Percentiles rank a stretch among this genome's conserved stretches.
phyloP scores from a whole-genome alignment of 2,797 vertebrate species.

The Labroides dimidiatus region DNA sequence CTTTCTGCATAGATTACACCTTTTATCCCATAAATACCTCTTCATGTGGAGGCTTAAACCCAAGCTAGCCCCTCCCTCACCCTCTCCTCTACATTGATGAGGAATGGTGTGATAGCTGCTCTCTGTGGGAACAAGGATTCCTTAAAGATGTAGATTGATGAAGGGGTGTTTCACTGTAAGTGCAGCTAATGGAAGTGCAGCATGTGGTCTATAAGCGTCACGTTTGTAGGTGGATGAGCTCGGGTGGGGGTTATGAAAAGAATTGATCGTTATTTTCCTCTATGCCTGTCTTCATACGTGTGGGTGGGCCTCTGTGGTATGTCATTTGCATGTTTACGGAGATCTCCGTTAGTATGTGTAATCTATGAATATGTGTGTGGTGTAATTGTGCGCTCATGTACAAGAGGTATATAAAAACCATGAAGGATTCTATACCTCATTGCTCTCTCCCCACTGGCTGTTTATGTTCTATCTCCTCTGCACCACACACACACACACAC shows the following conservation, averaged over 20 bases:
- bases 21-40: neutral
- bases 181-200: conserved; percentile 29
- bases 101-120: neutral
- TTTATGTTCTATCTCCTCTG: conserved; percentile 49
- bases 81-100: neutral
- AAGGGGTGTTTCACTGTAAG: conserved; percentile 13
- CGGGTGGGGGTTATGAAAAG: conserved; percentile 1
- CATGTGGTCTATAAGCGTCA: conserved; percentile 7
- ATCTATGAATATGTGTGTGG: conserved; percentile 14
- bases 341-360: neutral
- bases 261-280: conserved; percentile 16
- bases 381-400: conserved; percentile 15
- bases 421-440: conserved; percentile 24
- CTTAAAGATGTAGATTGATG: conserved; percentile 24
- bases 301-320: conserved; percentile 7
- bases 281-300: conserved; percentile 5
- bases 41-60: neutral
- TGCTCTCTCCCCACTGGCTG: conserved; percentile 54
- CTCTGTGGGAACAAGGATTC: conserved; percentile 6
- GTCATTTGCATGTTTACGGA: conserved; percentile 40
- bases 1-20: neutral
- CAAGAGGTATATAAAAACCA: conserved; percentile 19
- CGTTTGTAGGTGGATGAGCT: neutral
- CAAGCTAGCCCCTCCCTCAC: neutral
- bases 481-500: conserved; percentile 9